Evolutionary conservation across 1,140 invertebrate genomes (phyloP), one percentile per base, ranked within the genome.

Genomic region (Drosophila pachea): DNA sequence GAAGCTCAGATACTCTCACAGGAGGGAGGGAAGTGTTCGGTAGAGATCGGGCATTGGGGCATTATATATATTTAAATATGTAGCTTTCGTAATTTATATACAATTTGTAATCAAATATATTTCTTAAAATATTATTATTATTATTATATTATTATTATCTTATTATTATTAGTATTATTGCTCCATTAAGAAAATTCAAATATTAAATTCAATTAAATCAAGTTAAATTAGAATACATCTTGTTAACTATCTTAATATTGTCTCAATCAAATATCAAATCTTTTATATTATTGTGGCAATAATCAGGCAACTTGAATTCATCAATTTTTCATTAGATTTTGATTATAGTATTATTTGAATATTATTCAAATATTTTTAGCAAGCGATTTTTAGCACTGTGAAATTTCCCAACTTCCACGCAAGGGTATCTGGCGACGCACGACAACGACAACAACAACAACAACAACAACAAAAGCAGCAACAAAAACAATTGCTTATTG

Each of bases 401-500:
- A 22, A 22, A 22, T 22, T 22, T 22, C 22, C 22, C 22, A 22
- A 22, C 22, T 22, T 47, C 4, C 22, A 22, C 22, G 43, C 43
- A 29, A 47, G 43, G 16, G 43, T 47, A 47, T 47, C 31, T 33
- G 47, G 5, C 54, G 47, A 66, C 55, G 47, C 54, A 59, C 54
- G 54, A 45, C 56, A 53, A 31, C 55, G 22, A 43, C 22, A 29
- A 55, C 29, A 56, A 32, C 35, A 49, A 56, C 14, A 33, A 14
- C 4, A 55, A 54, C n/a, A 48, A 31, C 50, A 64, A 49, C 45
- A 49, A 33, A 3, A 65, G 49, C n/a, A 49, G 40, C 33, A 64
- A 56, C 53, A 49, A 29, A 54, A 14, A 40, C 68, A 74, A 71
- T 62, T 71, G 68, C 58, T 60, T 56, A 61, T 56, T 64, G 61